Percentiles rank a stretch among this genome's conserved stretches.
phyloP scores from a whole-genome alignment of 1,140 invertebrate species.

The Zaprionus lachaisei region DNA sequence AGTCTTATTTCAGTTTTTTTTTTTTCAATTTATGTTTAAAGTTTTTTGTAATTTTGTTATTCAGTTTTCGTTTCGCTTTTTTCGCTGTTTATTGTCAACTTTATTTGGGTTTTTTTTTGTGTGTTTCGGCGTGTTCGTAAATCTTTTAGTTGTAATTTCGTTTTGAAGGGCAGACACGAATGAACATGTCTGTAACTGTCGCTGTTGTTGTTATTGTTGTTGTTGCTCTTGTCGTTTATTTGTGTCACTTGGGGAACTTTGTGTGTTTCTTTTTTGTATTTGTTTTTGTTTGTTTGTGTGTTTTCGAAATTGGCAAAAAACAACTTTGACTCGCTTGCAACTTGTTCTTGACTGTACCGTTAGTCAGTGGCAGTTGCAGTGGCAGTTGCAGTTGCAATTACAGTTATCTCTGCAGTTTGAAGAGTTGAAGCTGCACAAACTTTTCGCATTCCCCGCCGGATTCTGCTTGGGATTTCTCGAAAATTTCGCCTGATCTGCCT shows the following conservation, averaged over 20 bases:
- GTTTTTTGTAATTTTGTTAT: conserved; percentile 4
- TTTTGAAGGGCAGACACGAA: conserved; percentile 48
- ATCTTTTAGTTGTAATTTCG: conserved; percentile 43
- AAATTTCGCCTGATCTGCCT: conserved; percentile 25
- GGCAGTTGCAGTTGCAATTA: conserved; percentile 4
- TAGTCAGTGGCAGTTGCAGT: conserved; percentile 9
- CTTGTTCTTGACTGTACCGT: conserved; percentile 41
- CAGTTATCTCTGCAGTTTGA: conserved; percentile 38
- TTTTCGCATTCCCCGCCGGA: conserved; percentile 43
- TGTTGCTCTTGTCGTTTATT: conserved; percentile 19
- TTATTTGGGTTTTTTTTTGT: conserved; percentile 14
- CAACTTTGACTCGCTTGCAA: conserved; percentile 35
- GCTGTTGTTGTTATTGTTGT: conserved; percentile 16
- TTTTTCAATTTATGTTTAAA: not conserved
- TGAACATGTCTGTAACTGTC: conserved; percentile 25
- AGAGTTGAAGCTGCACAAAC: conserved; percentile 26
- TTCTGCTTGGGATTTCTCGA: conserved; percentile 43
- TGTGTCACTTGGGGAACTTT: conserved; percentile 46
- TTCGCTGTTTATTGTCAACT: conserved; percentile 42
- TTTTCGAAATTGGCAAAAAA: conserved; percentile 32
- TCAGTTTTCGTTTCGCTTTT: conserved; percentile 13
- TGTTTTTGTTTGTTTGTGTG: conserved; percentile 27
- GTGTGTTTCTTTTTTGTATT: conserved; percentile 20
- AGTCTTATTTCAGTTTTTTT: not conserved
- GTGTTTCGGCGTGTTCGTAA: conserved; percentile 7